These are phyloP conservation scores for Ochropleura plecta DNA, from an alignment of 2,888 invertebrate genomes.

Conservation along the genomic window DNA sequence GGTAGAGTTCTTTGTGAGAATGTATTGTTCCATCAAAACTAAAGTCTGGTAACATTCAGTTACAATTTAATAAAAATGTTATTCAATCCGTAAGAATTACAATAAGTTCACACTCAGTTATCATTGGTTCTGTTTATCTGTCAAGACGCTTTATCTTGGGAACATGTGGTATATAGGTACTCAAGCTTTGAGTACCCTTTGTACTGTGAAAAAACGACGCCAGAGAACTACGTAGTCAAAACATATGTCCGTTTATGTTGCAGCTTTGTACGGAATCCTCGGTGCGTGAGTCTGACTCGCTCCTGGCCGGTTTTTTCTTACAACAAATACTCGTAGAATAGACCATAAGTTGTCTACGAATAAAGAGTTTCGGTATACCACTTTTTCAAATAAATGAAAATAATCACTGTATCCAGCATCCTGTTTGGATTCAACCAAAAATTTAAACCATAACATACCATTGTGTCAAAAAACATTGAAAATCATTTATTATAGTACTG, in stretches of 20 bases:
- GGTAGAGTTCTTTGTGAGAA: neutral
- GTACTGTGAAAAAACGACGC: too few relatives aligned
- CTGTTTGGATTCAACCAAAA: neutral
- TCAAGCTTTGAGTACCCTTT: too few relatives aligned
- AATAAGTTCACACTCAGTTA: neutral
- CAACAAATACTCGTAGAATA: neutral
- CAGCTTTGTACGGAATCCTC: too few relatives aligned
- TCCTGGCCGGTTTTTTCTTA: too few relatives aligned
- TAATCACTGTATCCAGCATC: neutral
- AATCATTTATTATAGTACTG: neutral
- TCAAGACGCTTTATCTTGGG: too few relatives aligned
- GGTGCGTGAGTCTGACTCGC: too few relatives aligned
- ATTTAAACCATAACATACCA: neutral
- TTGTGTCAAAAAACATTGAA: neutral
- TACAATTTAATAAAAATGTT: too few relatives aligned
- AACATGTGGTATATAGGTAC: too few relatives aligned
- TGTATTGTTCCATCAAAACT: neutral
- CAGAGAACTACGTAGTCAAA: too few relatives aligned
- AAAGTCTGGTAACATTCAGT: neutral
- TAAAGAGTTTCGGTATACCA: neutral
- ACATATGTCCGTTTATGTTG: too few relatives aligned
- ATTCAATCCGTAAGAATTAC: neutral
- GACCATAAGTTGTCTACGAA: neutral
- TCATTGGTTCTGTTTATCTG: too few relatives aligned
- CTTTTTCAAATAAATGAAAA: neutral